phyloP scores from a whole-genome alignment of 1,140 invertebrate species.

The Hycleus phaleratus region DNA sequence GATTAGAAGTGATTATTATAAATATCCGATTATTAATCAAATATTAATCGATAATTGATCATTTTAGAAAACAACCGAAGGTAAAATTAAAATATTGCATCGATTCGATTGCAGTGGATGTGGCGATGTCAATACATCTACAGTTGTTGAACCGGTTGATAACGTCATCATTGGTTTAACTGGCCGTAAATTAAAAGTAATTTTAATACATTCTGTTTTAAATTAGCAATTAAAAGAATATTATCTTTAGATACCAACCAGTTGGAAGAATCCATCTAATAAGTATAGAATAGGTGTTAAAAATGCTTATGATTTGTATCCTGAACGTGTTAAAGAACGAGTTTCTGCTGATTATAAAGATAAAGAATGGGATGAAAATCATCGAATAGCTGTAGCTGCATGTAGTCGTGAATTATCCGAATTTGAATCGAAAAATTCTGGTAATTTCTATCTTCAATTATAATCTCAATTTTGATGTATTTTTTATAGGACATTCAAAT shows the following conservation, averaged over 20 bases:
- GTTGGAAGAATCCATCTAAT: slow-evolving; percentile 78
- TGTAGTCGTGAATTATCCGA: slow-evolving; percentile 64
- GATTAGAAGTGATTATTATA: slow-evolving; percentile 68
- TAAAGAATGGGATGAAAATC: slow-evolving; percentile 74
- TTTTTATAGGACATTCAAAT: slow-evolving; percentile 9
- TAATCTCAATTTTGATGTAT: not conserved
- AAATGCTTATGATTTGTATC: slow-evolving; percentile 79
- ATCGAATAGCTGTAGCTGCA: slow-evolving; percentile 72
- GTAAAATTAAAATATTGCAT: slow-evolving; percentile 89
- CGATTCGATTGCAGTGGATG: slow-evolving; percentile 91
- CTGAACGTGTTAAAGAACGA: slow-evolving; percentile 71
- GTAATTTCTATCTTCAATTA: slow-evolving; percentile 15
- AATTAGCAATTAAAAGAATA: not conserved
- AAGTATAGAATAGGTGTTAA: slow-evolving; percentile 82
- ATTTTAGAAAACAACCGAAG: slow-evolving; percentile 72
- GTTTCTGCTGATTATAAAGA: slow-evolving; percentile 78
- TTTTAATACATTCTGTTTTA: not conserved
- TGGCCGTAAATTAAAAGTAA: slow-evolving; percentile 80
- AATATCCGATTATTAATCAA: not conserved
- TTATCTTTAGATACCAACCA: slow-evolving; percentile 63
- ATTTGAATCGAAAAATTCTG: slow-evolving; percentile 56
- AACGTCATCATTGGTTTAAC: slow-evolving; percentile 77
- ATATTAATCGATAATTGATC: not conserved
- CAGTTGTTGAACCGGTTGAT: slow-evolving; percentile 67
- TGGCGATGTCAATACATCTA: slow-evolving; percentile 87